Conservation (phyloP, 2,797 vertebrate species). For the Typhlichthys eigenmanni region DNA sequence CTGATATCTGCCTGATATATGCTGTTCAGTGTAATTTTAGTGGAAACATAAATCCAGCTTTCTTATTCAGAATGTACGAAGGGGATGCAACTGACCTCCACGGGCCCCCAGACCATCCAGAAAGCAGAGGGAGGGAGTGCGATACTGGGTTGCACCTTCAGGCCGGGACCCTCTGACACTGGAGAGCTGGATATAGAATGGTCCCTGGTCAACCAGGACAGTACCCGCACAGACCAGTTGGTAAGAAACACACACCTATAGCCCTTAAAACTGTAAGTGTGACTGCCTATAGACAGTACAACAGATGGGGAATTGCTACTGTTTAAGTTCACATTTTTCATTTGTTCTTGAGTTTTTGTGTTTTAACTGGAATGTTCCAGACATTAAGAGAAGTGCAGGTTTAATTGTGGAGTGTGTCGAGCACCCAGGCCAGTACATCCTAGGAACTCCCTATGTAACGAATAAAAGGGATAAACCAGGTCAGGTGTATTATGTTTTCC, state of each 20-base stretch:
- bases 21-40: not conserved
- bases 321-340: slow-evolving; percentile 32
- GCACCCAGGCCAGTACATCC: not conserved
- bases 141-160: slow-evolving; percentile 82
- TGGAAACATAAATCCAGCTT: not conserved
- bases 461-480: slow-evolving; percentile 1
- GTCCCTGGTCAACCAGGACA: slow-evolving; percentile 85
- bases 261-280: not conserved
- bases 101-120: slow-evolving; percentile 77
- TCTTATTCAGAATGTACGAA: slow-evolving; percentile 35
- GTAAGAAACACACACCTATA: slow-evolving; percentile 64
- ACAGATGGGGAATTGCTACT: slow-evolving; percentile 12
- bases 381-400: slow-evolving; percentile 17
- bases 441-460: not conserved
- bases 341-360: slow-evolving; percentile 27
- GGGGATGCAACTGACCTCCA: slow-evolving; percentile 80
- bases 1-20: too few species aligned
- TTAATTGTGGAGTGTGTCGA: not conserved
- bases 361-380: slow-evolving; percentile 32
- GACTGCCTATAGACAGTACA: not conserved
- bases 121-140: slow-evolving; percentile 80
- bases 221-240: slow-evolving; percentile 79
- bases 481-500: not conserved
- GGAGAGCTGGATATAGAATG: slow-evolving; percentile 90
- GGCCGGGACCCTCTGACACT: slow-evolving; percentile 71